Conservation (phyloP, 2,113 vertebrate genomes). For the Pampusana beccarii region DNA sequence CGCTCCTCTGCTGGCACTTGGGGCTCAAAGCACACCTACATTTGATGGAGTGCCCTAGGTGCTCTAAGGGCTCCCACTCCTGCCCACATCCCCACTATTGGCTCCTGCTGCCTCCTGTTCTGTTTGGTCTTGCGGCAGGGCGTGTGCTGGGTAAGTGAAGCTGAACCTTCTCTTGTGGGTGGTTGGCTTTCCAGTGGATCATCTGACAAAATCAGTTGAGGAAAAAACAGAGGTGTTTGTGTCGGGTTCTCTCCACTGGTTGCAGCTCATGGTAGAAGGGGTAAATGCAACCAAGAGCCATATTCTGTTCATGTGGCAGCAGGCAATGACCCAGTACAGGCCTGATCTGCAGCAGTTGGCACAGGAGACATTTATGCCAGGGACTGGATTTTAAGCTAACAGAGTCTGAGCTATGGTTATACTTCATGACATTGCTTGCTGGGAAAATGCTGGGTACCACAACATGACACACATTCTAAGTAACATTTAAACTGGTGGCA, state of each 20-base stretch:
- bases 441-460: not conserved
- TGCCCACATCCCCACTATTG: rapidly evolving
- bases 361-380: not conserved
- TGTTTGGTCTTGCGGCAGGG: not conserved
- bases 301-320: not conserved
- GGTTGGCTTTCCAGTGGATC: not conserved
- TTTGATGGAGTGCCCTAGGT: not conserved
- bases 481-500: not conserved
- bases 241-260: not conserved
- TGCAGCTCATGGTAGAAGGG: not conserved
- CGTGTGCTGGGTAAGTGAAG: not conserved
- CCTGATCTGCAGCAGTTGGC: not conserved
- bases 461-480: not conserved
- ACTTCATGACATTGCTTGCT: not conserved
- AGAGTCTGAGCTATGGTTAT: not conserved
- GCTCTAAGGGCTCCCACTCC: not conserved
- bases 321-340: not conserved
- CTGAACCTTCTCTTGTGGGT: not conserved
- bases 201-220: not conserved
- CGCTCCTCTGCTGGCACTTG: rapidly evolving
- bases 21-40: rapidly evolving
- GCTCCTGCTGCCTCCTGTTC: not conserved
- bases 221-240: not conserved
- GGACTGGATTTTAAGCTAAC: not conserved
- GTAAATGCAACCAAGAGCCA: not conserved